phyloP scores from a whole-genome alignment of 2,888 invertebrate species.

The Tetragonula carbonaria region DNA sequence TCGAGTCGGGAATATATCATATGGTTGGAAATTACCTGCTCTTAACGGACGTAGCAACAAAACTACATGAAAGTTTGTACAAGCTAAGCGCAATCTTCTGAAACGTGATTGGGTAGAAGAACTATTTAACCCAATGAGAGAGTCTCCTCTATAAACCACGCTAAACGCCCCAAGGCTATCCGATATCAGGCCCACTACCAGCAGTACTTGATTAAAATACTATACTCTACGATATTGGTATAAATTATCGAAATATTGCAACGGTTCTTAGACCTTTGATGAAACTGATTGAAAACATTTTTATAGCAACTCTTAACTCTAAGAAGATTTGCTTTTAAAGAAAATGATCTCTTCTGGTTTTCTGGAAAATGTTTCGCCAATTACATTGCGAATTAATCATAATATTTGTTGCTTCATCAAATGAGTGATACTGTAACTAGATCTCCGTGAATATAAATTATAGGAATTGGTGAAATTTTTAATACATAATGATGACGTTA shows the following conservation, averaged over 20 bases:
- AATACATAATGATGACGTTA: background rate
- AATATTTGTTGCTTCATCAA: conserved; percentile 1
- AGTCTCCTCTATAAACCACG: background rate
- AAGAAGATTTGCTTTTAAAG: background rate
- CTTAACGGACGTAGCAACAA: background rate
- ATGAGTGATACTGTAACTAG: background rate
- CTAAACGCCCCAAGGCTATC: background rate
- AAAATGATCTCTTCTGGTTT: background rate
- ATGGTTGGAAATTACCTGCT: background rate
- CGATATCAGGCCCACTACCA: background rate
- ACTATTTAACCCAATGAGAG: background rate
- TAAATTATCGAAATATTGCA: background rate
- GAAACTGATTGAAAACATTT: background rate
- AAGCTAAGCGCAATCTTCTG: background rate
- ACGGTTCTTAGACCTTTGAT: background rate
- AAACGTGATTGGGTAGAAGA: background rate
- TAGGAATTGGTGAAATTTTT: too few relatives aligned
- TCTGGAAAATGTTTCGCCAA: background rate
- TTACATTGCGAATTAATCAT: background rate
- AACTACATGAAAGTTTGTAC: background rate
- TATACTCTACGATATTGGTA: background rate
- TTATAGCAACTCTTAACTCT: background rate
- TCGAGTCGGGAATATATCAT: background rate
- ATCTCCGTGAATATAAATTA: background rate
- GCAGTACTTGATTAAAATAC: background rate